Conservation (phyloP, 2,888 invertebrate species). For the Agrotis puta region DNA sequence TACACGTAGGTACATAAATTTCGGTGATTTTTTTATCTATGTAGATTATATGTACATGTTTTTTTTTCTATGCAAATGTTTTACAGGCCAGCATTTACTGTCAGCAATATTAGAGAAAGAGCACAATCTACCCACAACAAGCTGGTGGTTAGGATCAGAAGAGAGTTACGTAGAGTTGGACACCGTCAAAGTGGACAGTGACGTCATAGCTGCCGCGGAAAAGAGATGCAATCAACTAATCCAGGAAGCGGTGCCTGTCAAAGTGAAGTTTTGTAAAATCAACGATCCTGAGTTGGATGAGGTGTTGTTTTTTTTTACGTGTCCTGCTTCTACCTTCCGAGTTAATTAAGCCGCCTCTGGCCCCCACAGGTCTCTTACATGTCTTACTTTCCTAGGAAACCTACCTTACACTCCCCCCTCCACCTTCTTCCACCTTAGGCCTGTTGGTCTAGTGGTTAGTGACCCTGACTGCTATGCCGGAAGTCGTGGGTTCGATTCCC, state of each 20-base stretch:
- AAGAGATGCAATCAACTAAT: constrained; percentile 93
- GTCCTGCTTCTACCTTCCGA: too few species aligned
- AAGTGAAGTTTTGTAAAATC: constrained; percentile 92
- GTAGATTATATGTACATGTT: neutral
- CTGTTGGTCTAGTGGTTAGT: too few species aligned
- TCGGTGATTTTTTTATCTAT: neutral
- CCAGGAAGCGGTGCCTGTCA: constrained; percentile 91
- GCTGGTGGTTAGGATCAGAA: constrained; percentile 96
- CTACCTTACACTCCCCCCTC: too few species aligned
- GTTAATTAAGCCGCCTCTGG: too few species aligned
- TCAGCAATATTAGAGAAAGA: constrained; percentile 94
- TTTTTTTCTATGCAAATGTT: constrained; percentile 12
- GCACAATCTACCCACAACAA: constrained; percentile 93
- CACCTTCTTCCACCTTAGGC: too few species aligned
- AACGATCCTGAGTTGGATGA: constrained; percentile 91
- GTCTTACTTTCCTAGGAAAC: too few species aligned
- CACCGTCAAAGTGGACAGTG: constrained; percentile 87
- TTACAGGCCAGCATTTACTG: constrained; percentile 95
- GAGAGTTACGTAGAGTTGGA: constrained; percentile 94
- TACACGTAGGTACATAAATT: too few species aligned
- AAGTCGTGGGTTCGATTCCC: too few species aligned
- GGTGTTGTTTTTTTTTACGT: constrained; percentile 66
- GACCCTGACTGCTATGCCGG: too few species aligned
- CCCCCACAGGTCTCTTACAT: neutral
- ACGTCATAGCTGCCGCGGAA: constrained; percentile 91